Evolutionary conservation across 2,888 invertebrate genomes (phyloP).

Genomic region (Boloria selene): DNA sequence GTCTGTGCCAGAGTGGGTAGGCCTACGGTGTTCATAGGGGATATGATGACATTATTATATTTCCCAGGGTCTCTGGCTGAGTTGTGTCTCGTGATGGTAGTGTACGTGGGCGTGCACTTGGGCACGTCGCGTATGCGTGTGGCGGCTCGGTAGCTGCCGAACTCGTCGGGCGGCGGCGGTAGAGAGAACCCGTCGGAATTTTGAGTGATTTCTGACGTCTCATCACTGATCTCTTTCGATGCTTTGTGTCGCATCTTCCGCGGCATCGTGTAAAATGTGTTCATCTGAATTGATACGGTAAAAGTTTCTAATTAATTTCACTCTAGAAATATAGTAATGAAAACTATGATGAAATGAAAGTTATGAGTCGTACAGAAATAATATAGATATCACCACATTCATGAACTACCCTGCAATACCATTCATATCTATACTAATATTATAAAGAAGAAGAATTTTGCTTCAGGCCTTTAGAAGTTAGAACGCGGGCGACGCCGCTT

Average conservation of each 20-base stretch:
- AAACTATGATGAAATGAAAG: no score
- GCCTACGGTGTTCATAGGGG: conserved; percentile 72
- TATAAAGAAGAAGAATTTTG: no score
- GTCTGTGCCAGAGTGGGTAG: conserved; percentile 57
- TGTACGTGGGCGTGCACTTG: conserved; percentile 65
- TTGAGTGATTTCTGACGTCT: conserved; percentile 70
- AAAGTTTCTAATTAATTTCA: no score
- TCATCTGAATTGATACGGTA: conserved; percentile 59
- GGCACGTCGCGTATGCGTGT: conserved; percentile 69
- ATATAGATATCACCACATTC: no score
- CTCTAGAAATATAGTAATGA: no score
- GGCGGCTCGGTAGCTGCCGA: conserved; percentile 68
- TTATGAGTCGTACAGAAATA: no score
- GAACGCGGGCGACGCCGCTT: no score
- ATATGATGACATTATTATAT: conserved; percentile 57
- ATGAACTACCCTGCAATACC: no score
- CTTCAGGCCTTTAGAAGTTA: no score
- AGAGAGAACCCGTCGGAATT: conserved; percentile 73
- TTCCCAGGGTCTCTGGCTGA: conserved; percentile 56
- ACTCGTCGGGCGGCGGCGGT: conserved; percentile 76
- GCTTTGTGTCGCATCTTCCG: conserved; percentile 69
- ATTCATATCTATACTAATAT: no score
- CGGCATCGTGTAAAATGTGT: conserved; percentile 77
- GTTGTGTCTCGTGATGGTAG: conserved; percentile 62
- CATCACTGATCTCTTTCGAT: conserved; percentile 68